These are phyloP conservation scores for Ellobius talpinus DNA, from an alignment of 2,113 vertebrate genomes.

Conservation along the genomic window DNA sequence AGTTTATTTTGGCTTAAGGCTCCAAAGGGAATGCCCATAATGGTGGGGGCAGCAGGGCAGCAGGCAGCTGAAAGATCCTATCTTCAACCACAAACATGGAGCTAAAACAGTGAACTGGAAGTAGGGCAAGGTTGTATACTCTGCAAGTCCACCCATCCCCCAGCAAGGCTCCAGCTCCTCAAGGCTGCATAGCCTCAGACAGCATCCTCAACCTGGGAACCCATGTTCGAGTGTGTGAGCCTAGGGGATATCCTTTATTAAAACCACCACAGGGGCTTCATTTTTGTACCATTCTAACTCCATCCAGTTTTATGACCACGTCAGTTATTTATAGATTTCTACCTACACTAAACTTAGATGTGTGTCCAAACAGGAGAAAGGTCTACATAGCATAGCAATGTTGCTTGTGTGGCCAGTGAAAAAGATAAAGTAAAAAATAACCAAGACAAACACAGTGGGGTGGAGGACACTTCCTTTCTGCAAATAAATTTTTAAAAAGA, in stretches of 20 bases:
- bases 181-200: neutral
- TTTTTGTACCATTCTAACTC: conserved; percentile 33
- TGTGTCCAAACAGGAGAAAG: neutral
- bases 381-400: neutral
- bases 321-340: conserved; percentile 47
- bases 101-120: no score
- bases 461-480: conserved; percentile 3
- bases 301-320: conserved; percentile 40
- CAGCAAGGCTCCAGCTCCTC: neutral
- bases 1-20: neutral
- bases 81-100: neutral
- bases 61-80: neutral
- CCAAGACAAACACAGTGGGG: neutral
- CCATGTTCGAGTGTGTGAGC: neutral
- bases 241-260: neutral
- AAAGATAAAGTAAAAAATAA: neutral
- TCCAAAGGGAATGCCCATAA: neutral
- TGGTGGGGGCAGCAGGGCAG: neutral
- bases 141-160: neutral
- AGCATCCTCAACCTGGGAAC: neutral
- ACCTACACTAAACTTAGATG: conserved; percentile 9
- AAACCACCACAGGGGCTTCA: neutral
- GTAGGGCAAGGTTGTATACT: no score
- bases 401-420: neutral
- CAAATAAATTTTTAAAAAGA: neutral